These are phyloP conservation scores for Leptobrachium leishanense DNA, from an alignment of 2,113 vertebrate genomes.

Conservation along the genomic window DNA sequence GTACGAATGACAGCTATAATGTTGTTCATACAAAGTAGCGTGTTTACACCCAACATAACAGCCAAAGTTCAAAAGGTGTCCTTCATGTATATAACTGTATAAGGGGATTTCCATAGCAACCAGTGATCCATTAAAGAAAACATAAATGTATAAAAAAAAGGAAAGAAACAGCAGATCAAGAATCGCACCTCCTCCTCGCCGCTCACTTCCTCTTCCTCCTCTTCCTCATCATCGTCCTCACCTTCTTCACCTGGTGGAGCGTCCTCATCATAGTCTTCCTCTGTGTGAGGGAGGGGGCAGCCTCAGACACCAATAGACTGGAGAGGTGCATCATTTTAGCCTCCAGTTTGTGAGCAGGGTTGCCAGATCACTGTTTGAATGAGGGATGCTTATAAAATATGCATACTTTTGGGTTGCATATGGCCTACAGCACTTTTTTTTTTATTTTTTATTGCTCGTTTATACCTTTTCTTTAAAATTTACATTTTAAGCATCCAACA, in stretches of 20 bases:
- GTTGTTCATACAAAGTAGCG: too few relatives aligned
- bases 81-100: too few relatives aligned
- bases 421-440: too few relatives aligned
- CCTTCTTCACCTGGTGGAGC: constrained; percentile 84
- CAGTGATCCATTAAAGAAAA: neutral
- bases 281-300: constrained; percentile 53
- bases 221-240: constrained; percentile 86
- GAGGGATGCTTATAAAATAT: too few relatives aligned
- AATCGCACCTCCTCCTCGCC: constrained; percentile 74
- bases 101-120: neutral
- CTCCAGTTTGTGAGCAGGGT: constrained; percentile 29
- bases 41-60: too few relatives aligned
- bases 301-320: neutral
- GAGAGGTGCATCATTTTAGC: constrained; percentile 28
- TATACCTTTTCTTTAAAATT: too few relatives aligned
- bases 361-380: too few relatives aligned
- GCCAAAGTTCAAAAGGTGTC: too few relatives aligned
- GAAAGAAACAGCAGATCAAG: neutral
- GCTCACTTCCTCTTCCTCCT: constrained; percentile 86
- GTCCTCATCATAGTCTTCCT: constrained; percentile 90
- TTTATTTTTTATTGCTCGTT: too few relatives aligned
- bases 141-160: neutral
- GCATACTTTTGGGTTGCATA: too few relatives aligned
- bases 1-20: too few relatives aligned
- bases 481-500: too few relatives aligned